A percentile compares a stretch with the other conserved stretches of the same genome.
phyloP scores from a whole-genome alignment of 2,797 vertebrate genomes.

The Amniataba percoides region DNA sequence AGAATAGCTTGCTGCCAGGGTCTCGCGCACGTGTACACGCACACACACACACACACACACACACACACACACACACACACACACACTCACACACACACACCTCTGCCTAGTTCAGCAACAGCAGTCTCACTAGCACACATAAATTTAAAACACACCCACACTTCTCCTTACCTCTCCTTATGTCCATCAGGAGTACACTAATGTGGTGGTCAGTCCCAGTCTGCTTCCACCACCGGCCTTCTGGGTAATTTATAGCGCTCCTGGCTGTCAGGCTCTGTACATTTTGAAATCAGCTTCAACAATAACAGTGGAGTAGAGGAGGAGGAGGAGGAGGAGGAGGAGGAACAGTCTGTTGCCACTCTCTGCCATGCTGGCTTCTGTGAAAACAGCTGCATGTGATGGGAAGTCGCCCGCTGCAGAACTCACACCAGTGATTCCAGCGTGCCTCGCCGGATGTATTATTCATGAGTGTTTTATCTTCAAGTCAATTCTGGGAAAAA shows the following conservation, averaged over 20 bases:
- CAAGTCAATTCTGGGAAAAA: slow-evolving; percentile 34
- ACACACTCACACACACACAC: slow-evolving; percentile 16
- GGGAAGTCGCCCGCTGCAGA: slow-evolving; percentile 43
- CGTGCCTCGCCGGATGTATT: slow-evolving; percentile 46
- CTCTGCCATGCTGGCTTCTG: slow-evolving; percentile 30
- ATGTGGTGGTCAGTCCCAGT: slow-evolving; percentile 41
- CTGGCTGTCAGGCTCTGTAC: slow-evolving; percentile 21
- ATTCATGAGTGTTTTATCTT: slow-evolving; percentile 67
- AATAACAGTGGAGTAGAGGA: slow-evolving; percentile 22
- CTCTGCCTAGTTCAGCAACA: neutral
- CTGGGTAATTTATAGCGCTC: slow-evolving; percentile 33
- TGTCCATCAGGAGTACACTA: slow-evolving; percentile 50
- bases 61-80: slow-evolving; percentile 23
- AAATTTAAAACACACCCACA: slow-evolving; percentile 49
- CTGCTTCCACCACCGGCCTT: slow-evolving; percentile 3
- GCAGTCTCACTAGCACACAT: slow-evolving; percentile 12
- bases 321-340: slow-evolving; percentile 26
- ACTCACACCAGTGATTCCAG: slow-evolving; percentile 47
- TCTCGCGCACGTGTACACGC: slow-evolving; percentile 13
- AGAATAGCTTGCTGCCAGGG: slow-evolving; percentile 49
- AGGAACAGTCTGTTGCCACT: slow-evolving; percentile 25
- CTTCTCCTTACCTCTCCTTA: slow-evolving; percentile 32
- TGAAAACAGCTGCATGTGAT: slow-evolving; percentile 59
- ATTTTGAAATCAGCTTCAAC: slow-evolving; percentile 43
- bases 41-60: slow-evolving; percentile 15